Base-by-base conservation (phyloP, 2,888 invertebrate genomes). In the Drosophila trichaetosa region DNA sequence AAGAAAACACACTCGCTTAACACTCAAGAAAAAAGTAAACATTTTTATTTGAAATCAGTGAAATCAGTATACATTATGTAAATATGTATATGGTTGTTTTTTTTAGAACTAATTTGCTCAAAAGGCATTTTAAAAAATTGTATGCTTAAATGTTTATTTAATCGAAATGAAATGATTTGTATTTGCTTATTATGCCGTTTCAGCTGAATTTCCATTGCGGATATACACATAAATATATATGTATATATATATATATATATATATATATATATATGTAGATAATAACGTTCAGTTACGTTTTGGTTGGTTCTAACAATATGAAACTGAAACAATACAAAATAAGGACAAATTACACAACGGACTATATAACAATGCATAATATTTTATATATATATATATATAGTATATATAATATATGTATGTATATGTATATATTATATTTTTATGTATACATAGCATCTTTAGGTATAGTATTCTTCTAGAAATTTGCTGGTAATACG, bases 1-100 rank as follows among this genome's bases (percentile, higher is more conserved):
- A 54, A 67, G 5, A 59, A 38, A 38, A 33, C 34, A 7, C 5
- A 13, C 0, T n/a, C 33, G 36, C 4, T 78, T 66, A 80, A 80
- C 81, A 82, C 76, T 71, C 80, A 79, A 73, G 69, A 82, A 80
- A 80, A 70, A 70, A 60, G 71, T 70, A 82, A 87, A 77, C 70
- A 58, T 46, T 78, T 89, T 86, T 89, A 87, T 89, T 86, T 85
- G 58, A 86, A 86, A 82, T 82, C 76, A 89, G 71, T 76, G 73
- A 87, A 73, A 54, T 54, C 54, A 79, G 67, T 68, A 85, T 85
- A 75, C 80, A 72, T 53, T 82, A 79, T 75, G 65, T 75, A 64
- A 58, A 63, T 73, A 64, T 73, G 59, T 72, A 83, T 79, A 69
- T 70, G 74, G 34, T 46, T 46, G 64, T 69, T 81, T 51, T 31